phyloP scores from a whole-genome alignment of 1,140 invertebrate species.

The Caenorhabditis remanei region DNA sequence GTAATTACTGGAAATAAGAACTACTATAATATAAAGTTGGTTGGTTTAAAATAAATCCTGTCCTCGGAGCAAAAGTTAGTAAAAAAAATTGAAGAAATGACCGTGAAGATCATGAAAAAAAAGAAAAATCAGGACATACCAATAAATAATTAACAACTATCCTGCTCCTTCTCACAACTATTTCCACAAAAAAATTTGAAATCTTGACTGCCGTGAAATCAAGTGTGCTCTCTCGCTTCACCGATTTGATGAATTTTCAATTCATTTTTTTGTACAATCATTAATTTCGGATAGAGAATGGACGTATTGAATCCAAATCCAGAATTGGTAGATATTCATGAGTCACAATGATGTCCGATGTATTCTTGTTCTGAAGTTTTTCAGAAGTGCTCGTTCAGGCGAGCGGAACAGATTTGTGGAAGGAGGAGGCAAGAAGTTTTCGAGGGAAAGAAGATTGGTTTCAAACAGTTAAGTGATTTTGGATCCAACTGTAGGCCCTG shows the following conservation, averaged over 20 bases:
- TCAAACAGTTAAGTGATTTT: neutral
- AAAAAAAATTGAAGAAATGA: neutral
- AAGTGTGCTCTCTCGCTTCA: slow-evolving; percentile 21
- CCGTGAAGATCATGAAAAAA: neutral
- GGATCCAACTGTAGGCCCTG: neutral
- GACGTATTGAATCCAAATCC: neutral
- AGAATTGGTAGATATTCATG: neutral
- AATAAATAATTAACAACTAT: neutral
- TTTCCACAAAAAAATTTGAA: neutral
- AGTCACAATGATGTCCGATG: neutral
- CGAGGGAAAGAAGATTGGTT: neutral
- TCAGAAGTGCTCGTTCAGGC: neutral
- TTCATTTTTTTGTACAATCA: slow-evolving; percentile 35
- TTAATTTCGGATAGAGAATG: neutral
- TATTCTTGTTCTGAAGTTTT: neutral
- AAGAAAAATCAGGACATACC: slow-evolving; percentile 15
- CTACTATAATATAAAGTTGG: neutral
- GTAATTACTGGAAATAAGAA: no score
- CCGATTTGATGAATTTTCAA: neutral
- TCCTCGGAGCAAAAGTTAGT: neutral
- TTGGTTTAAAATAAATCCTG: neutral
- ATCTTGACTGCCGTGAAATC: neutral
- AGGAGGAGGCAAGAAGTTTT: neutral
- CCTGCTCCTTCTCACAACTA: neutral
- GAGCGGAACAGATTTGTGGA: slow-evolving; percentile 20